Evolutionary conservation across 1,140 invertebrate genomes (phyloP).

Genomic region (Zaprionus gabonicus): DNA sequence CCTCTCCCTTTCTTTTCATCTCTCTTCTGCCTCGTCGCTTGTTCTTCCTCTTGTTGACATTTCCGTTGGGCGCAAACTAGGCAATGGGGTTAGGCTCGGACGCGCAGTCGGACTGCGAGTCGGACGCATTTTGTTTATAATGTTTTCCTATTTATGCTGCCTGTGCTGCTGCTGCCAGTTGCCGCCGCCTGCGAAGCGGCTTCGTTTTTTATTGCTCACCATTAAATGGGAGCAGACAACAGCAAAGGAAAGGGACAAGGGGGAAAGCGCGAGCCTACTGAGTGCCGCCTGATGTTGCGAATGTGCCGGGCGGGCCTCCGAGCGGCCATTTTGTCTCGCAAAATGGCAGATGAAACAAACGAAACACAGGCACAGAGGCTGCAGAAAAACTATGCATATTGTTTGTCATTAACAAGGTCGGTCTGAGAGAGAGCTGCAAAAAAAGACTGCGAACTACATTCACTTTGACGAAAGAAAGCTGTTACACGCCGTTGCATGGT

Average conservation of each 20-base stretch:
- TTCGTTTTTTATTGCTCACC: constrained; percentile 59
- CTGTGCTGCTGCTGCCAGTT: constrained; percentile 25
- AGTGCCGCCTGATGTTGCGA: constrained; percentile 60
- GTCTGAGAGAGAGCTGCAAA: constrained; percentile 23
- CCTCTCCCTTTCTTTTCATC: not conserved
- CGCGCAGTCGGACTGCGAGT: constrained; percentile 26
- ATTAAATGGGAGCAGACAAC: constrained; percentile 43
- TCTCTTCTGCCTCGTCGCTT: not conserved
- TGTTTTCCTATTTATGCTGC: constrained; percentile 59
- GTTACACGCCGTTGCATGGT: constrained; percentile 35
- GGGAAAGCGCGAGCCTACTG: constrained; percentile 18
- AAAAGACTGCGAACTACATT: constrained; percentile 66
- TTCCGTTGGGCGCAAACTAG: constrained; percentile 66
- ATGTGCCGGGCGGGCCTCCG: constrained; percentile 53
- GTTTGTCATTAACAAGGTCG: constrained; percentile 81
- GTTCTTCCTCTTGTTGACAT: constrained; percentile 66
- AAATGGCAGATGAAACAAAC: constrained; percentile 61
- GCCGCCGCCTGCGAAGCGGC: constrained; percentile 38
- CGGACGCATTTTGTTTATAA: constrained; percentile 64
- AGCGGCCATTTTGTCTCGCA: constrained; percentile 58
- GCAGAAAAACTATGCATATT: constrained; percentile 76
- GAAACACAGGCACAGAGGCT: constrained; percentile 22
- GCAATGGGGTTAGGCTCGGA: constrained; percentile 67
- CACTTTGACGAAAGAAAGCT: constrained; percentile 67
- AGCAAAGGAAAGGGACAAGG: not conserved